Evolutionary conservation across 2,797 vertebrate species (phyloP).

Genomic region (Urosaurus nigricauda): DNA sequence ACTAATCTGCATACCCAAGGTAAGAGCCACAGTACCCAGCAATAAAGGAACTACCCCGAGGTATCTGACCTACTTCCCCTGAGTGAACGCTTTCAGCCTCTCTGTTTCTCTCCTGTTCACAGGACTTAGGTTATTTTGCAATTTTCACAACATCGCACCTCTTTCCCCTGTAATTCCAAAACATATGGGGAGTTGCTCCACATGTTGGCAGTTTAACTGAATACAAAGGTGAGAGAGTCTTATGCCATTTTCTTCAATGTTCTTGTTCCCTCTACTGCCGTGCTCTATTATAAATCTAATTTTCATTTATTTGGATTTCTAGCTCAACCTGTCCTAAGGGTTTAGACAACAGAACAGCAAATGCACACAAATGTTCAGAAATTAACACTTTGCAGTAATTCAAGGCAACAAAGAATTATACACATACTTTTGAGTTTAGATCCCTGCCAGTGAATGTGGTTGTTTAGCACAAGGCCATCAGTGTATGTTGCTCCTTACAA

Average conservation of each 20-base stretch:
- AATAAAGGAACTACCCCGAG: constrained; percentile 28
- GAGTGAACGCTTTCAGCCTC: constrained; percentile 37
- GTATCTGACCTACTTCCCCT: constrained; percentile 21
- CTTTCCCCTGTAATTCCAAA: constrained; percentile 44
- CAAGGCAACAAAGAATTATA: neutral
- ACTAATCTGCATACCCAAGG: constrained; percentile 20
- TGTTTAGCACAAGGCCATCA: neutral
- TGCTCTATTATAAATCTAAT: constrained; percentile 32
- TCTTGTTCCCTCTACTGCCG: constrained; percentile 11
- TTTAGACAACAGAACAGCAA: constrained; percentile 17
- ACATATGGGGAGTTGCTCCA: constrained; percentile 42
- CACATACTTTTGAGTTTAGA: neutral
- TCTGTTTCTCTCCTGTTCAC: constrained; percentile 19
- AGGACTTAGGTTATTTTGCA: constrained; percentile 29
- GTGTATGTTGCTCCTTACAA: neutral
- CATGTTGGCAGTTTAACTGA: constrained; percentile 24
- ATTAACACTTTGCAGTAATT: neutral
- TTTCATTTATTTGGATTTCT: constrained; percentile 13
- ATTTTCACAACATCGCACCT: constrained; percentile 2
- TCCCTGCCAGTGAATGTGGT: neutral
- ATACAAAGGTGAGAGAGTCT: constrained; percentile 26
- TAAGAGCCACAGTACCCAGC: neutral
- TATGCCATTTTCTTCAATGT: constrained; percentile 14
- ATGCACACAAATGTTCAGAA: neutral
- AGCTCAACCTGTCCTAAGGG: neutral